Evolutionary conservation across 1,140 invertebrate genomes (phyloP).

Genomic region (Xylocopa sonorina): DNA sequence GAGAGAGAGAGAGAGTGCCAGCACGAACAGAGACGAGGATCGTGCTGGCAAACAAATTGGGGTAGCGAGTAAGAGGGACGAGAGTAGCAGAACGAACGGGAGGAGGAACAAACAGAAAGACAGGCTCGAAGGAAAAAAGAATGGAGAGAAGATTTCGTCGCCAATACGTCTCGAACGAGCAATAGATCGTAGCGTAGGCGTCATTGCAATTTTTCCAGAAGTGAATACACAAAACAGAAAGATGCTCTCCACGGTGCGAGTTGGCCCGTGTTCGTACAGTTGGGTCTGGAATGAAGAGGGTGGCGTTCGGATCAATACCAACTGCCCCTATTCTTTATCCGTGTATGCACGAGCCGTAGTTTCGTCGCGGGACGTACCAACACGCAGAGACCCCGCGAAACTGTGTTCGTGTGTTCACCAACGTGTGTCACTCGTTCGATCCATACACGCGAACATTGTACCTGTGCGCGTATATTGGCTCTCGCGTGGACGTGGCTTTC

Average conservation of each 20-base stretch:
- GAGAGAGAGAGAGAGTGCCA: neutral
- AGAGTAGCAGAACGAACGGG: neutral
- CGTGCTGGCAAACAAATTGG: conserved; percentile 11
- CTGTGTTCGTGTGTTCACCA: neutral
- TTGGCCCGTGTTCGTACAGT: conserved; percentile 50
- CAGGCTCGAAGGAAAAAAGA: neutral
- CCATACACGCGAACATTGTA: neutral
- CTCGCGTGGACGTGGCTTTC: neutral
- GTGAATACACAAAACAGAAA: conserved; percentile 38
- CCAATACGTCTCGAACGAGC: neutral
- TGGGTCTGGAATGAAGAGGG: conserved; percentile 63
- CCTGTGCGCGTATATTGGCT: neutral
- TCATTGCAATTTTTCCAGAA: conserved; percentile 49
- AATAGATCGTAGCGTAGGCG: conserved; percentile 13
- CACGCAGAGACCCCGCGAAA: conserved; percentile 15
- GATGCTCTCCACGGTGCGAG: conserved; percentile 45
- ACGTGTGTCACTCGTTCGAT: neutral
- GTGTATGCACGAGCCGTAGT: conserved; percentile 62
- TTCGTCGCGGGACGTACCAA: conserved; percentile 44
- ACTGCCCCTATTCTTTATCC: conserved; percentile 77
- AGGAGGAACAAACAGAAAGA: neutral
- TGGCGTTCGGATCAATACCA: conserved; percentile 79
- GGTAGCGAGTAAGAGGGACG: too few relatives aligned
- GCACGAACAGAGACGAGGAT: neutral
- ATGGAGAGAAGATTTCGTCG: neutral